These are phyloP conservation scores for Casuarius casuarius DNA, from an alignment of 2,113 vertebrate genomes.

Conservation along the genomic window DNA sequence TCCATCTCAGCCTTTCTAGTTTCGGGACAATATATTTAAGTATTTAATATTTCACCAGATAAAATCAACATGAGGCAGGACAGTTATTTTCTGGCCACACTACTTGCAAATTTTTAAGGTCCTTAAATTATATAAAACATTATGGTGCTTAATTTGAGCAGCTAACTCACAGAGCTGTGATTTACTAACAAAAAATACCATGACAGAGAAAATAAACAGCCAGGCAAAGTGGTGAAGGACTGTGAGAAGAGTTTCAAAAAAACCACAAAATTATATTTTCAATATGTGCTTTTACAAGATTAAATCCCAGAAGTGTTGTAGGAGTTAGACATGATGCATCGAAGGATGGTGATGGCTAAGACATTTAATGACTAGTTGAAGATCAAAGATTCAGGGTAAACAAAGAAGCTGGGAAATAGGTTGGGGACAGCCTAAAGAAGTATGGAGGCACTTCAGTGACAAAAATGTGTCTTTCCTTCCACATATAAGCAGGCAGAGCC, in stretches of 20 bases:
- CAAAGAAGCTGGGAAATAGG: not conserved
- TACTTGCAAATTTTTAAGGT: not conserved
- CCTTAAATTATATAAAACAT: not conserved
- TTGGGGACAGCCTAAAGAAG: not conserved
- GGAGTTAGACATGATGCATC: not conserved
- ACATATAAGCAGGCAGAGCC: not conserved
- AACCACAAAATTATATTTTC: not conserved
- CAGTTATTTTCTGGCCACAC: not conserved
- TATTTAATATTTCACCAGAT: not conserved
- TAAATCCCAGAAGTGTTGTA: fast-evolving
- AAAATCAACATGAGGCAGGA: not conserved
- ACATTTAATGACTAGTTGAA: not conserved
- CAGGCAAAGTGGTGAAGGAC: not conserved
- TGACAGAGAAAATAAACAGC: not conserved
- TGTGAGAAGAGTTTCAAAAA: not conserved
- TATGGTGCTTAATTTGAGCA: not conserved
- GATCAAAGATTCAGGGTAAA: not conserved
- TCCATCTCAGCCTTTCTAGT: not conserved
- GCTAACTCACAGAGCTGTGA: not conserved
- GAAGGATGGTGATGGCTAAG: not conserved
- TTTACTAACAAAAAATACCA: not conserved
- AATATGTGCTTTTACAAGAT: not conserved
- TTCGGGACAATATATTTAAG: not conserved
- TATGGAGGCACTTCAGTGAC: not conserved
- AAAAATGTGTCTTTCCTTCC: not conserved